Conservation (phyloP, 2,888 invertebrate genomes). For the Epinotia demarniana region DNA sequence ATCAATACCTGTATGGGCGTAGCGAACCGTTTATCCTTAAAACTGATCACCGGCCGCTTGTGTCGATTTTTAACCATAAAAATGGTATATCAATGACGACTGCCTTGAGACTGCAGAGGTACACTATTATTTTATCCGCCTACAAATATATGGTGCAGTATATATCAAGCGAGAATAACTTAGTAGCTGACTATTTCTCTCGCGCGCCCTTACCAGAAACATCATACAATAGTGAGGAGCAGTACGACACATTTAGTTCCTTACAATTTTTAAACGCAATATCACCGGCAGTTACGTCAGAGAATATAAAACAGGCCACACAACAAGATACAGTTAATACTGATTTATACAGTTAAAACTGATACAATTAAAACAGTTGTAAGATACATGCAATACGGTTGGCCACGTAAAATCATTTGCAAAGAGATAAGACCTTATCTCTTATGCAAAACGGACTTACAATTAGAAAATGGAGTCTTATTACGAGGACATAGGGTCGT, state of each 20-base stretch:
- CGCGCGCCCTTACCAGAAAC: too few species aligned
- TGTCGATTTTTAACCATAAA: neutral
- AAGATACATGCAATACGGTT: constrained; percentile 27
- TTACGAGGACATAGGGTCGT: constrained; percentile 8
- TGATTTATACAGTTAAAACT: too few species aligned
- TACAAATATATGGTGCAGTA: too few species aligned
- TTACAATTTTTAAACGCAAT: too few species aligned
- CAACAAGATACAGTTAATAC: constrained; percentile 8
- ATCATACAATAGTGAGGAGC: neutral
- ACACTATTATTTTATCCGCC: too few species aligned
- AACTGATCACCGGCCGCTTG: constrained; percentile 10
- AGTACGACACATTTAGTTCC: too few species aligned
- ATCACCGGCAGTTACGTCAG: neutral
- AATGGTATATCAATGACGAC: too few species aligned
- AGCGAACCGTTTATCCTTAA: constrained; percentile 12
- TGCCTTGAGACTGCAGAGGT: too few species aligned
- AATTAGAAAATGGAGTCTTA: constrained; percentile 1
- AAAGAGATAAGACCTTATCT: constrained; percentile 30
- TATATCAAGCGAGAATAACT: too few species aligned
- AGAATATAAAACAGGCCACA: neutral
- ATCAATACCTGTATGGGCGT: constrained; percentile 1
- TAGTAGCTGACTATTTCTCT: too few species aligned
- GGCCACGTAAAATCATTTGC: constrained; percentile 33
- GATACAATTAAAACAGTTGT: neutral
- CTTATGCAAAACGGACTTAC: constrained; percentile 8